Evolutionary conservation across 2,797 vertebrate genomes (phyloP).

Genomic region (Cuculus canorus): DNA sequence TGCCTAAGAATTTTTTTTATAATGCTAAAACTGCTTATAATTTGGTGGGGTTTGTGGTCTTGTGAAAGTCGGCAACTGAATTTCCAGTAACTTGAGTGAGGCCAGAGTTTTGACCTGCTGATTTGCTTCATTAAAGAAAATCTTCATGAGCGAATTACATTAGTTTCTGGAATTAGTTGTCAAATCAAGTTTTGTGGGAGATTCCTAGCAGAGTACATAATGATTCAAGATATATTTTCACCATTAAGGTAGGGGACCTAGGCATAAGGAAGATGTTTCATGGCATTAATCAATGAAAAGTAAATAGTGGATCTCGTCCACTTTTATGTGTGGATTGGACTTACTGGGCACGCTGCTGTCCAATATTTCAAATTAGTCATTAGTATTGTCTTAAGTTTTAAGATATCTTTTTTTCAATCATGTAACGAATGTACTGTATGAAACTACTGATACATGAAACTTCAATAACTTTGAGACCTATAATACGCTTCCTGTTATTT

Average conservation of each 20-base stretch:
- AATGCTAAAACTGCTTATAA: not conserved
- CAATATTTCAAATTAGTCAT: constrained; percentile 4
- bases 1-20: not conserved
- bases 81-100: not conserved
- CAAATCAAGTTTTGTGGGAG: constrained; percentile 17
- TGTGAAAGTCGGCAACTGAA: not conserved
- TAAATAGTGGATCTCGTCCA: constrained; percentile 23
- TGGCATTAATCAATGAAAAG: constrained; percentile 47
- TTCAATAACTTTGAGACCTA: constrained; percentile 10
- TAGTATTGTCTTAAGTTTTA: not conserved
- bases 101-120: not conserved
- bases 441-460: not conserved
- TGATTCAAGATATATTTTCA: constrained; percentile 23
- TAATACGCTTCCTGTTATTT: not conserved
- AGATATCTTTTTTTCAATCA: not conserved
- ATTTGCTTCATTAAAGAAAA: not conserved
- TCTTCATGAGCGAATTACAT: not conserved
- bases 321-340: not conserved
- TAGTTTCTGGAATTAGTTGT: constrained; percentile 19
- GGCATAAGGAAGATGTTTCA: constrained; percentile 43
- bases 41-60: not conserved
- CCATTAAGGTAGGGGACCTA: constrained; percentile 41
- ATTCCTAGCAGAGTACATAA: not conserved
- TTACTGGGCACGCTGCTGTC: constrained; percentile 1
- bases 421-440: not conserved